Conservation (phyloP, 2,113 vertebrate genomes). For the Talpa occidentalis region DNA sequence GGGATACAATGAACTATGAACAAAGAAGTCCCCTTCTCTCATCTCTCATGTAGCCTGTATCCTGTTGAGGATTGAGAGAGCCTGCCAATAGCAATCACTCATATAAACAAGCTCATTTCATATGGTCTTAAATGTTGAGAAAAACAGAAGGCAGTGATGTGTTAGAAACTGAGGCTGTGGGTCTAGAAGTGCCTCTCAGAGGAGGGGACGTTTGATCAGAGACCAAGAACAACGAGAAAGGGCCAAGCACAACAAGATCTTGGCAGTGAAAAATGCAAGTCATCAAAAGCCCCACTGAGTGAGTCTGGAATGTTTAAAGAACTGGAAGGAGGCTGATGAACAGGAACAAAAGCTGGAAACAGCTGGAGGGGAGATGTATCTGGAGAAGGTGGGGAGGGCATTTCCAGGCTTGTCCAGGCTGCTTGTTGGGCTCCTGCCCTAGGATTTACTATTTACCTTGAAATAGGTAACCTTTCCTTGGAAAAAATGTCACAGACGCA, state of each 20-base stretch:
- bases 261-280: not conserved
- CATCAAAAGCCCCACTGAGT: not conserved
- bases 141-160: not conserved
- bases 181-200: not conserved
- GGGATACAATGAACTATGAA: not conserved
- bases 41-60: not conserved
- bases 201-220: not conserved
- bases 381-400: not conserved
- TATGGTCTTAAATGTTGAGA: not conserved
- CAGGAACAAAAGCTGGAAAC: not conserved
- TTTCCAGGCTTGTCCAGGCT: not conserved
- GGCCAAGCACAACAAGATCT: not conserved
- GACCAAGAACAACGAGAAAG: not conserved
- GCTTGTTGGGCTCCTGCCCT: not conserved
- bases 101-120: not conserved
- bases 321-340: not conserved
- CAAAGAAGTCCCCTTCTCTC: not conserved
- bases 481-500: not conserved
- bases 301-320: not conserved
- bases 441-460: not conserved
- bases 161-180: not conserved
- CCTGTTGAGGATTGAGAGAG: not conserved
- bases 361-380: not conserved
- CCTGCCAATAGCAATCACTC: not conserved
- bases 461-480: not conserved